Conservation (phyloP, 2,888 invertebrate genomes). For the Platycheirus albimanus region DNA sequence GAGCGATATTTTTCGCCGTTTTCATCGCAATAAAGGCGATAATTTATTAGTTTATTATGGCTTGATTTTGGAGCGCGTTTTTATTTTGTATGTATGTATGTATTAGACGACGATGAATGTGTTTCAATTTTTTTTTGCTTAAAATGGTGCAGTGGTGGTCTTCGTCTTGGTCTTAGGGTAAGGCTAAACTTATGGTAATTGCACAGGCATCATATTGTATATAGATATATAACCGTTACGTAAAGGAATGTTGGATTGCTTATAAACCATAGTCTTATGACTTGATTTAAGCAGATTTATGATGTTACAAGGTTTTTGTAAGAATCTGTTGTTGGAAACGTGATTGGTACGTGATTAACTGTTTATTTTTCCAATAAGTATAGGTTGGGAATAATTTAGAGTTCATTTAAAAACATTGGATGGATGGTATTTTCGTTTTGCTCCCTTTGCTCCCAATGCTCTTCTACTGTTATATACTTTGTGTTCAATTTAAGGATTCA, state of each 20-base stretch:
- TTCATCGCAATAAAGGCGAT: constrained; percentile 74
- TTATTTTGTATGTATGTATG: neutral
- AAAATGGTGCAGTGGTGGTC: constrained; percentile 60
- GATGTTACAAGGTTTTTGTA: constrained; percentile 56
- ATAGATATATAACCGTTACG: too few species aligned
- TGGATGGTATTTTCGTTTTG: neutral
- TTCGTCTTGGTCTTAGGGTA: neutral
- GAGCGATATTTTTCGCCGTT: constrained; percentile 69
- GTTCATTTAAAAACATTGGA: constrained; percentile 11
- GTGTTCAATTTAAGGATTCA: neutral
- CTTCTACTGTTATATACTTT: too few species aligned
- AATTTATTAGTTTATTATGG: constrained; percentile 73
- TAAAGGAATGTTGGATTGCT: constrained; percentile 63
- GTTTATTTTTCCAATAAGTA: constrained; percentile 19
- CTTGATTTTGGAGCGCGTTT: constrained; percentile 23
- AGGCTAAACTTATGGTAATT: constrained; percentile 64
- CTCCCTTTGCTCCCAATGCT: too few species aligned
- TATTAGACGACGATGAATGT: constrained; percentile 34
- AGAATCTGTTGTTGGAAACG: constrained; percentile 48
- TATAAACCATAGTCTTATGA: constrained; percentile 60
- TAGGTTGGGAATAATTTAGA: constrained; percentile 29
- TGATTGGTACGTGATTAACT: constrained; percentile 65
- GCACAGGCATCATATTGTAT: constrained; percentile 63
- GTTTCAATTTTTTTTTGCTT: constrained; percentile 19
- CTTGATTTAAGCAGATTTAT: constrained; percentile 70